Base-by-base conservation (phyloP, 2,113 vertebrate genomes). In the Pteropus alecto region DNA sequence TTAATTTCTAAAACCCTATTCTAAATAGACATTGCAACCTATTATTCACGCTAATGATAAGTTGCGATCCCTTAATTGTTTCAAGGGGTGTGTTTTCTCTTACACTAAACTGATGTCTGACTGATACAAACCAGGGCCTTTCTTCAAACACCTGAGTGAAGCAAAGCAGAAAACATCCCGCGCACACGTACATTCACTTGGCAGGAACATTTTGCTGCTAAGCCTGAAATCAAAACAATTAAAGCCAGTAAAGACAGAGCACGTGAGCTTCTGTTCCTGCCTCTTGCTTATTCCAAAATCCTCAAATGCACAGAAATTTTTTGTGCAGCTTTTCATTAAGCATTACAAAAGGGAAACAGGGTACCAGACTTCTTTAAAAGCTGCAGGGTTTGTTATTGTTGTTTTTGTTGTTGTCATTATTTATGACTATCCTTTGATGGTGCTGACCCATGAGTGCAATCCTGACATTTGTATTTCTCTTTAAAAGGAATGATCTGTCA, bases 21-120 rank as follows among this genome's bases (percentile, higher is more conserved):
- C 26, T 97, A 98, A 98, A 97, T 81, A 97, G 97, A 97, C 90
- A 89, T 95, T 98, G 74, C 87, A 95, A 88, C 61, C 88, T 97
- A 97, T 97, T 97, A 94, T 87, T 98, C 93, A 87, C 95, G 94
- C 94, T 93, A 93, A 87, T 97, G 98, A 96, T 98, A 98, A 97
- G 87, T 96, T 96, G 95, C 65, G 11, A 90, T 93, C 97, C 76
- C 96, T 97, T 98, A 63, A 97, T 95, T 97, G 70, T 97, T 97
- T 96, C 87, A 95, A 98, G 97, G 92, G 97, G 90, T 76, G 68
- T 90, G 94, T 93, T 98, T 98, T 96, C 95, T 96, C 87, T 94
- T 93, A 91, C 77, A 95, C 67, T 93, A 96, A 98, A 98, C 92
- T 97, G 15, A 97, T 98, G 87, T 96, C 95, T 95, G 22, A 92